Evolutionary conservation across 2,113 vertebrate genomes (phyloP), one percentile per base, ranked within the genome.

Genomic region (Brachirus orientalis): DNA sequence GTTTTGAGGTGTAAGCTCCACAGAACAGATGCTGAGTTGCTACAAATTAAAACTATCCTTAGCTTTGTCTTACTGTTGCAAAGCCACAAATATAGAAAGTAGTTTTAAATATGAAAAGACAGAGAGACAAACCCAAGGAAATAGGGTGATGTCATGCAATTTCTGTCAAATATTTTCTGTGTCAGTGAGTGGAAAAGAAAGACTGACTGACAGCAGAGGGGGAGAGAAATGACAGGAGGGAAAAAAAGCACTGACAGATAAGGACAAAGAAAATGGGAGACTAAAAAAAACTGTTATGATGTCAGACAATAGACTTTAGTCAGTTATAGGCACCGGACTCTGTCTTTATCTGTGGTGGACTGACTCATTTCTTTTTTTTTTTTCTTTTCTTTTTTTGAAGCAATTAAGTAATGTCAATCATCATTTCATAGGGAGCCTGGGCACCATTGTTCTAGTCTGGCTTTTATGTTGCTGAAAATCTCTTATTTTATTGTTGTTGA

Each of bases 141-240:
- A 44, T 17, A 41, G 18, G 20, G 12, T 51, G 22, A 59, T 60
- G 46, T 50, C 37, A 36, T n/a, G n/a, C 13, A 68, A 35, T 13
- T 20, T 20, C 46, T 59, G 55, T 59, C 56, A 69, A 35, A 51
- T n/a, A 17, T 22, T 51, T 60, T 69, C 38, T 44, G 6, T 44
- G 17, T 60, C 14, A 20, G 16, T 6, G n/a, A 43, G 8, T 35
- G 22, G 20, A 51, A 43, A 51, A 41, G 13, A 50, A 54, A 54
- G 48, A 35, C 14, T 44, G 44, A 59, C 17, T 43, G 36, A 59
- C 46, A 59, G 19, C 46, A 19, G 55, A 51, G 41, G 36, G 16
- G 22, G 28, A 9, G 14, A 40, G 52, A 63, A 35, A 43, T 55
- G 40, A 65, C 18, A 54, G 19, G 38, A 35, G 16, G n/a, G n/a